Evolutionary conservation across 2,113 vertebrate genomes (phyloP).

Genomic region (Rhabdornis inornatus): DNA sequence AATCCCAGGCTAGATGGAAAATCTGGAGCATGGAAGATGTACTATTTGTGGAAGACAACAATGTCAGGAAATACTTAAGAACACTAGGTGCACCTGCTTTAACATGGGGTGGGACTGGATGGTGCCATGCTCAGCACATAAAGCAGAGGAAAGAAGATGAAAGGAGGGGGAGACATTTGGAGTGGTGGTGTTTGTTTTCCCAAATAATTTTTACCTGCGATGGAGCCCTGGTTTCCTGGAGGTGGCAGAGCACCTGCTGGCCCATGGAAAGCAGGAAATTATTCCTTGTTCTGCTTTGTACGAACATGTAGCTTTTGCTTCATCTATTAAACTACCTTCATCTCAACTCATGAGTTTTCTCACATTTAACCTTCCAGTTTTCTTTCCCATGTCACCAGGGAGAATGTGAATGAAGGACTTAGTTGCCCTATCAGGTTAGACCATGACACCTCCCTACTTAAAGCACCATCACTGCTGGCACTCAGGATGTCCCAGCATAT

Average conservation of each 20-base stretch:
- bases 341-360: neutral
- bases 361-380: neutral
- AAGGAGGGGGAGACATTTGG: fast-evolving
- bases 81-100: no score
- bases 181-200: neutral
- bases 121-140: no score
- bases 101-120: no score
- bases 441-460: neutral
- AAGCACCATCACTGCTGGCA: neutral
- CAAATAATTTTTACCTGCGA: neutral
- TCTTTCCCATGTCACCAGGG: neutral
- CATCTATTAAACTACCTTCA: neutral
- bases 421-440: neutral
- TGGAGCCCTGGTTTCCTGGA: neutral
- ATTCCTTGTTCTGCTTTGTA: neutral
- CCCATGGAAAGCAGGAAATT: neutral
- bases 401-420: neutral
- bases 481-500: neutral
- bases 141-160: no score
- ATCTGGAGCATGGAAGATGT: no score
- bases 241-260: no score
- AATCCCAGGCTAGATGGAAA: no score
- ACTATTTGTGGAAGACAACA: no score
- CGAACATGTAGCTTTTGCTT: neutral
- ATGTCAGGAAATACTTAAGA: no score